Percentiles rank a stretch among this genome's conserved stretches.
Conservation (phyloP, 2,888 invertebrate genomes). For the Alviniconcha strummeri region DNA sequence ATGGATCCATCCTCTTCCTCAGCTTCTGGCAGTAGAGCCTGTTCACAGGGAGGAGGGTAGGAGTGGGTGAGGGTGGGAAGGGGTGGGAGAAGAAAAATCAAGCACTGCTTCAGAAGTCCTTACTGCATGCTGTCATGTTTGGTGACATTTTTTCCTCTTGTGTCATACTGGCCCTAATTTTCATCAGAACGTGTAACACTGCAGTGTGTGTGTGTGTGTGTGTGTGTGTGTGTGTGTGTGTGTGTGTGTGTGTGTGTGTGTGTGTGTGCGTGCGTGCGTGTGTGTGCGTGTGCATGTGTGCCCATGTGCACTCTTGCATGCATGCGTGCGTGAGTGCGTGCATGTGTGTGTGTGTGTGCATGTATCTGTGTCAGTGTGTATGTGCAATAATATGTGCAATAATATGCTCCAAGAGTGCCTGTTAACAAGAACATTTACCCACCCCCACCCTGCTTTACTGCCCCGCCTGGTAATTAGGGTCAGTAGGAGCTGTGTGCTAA, state of each 20-base stretch:
- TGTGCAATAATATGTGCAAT: too few relatives aligned
- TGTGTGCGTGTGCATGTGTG: neutral
- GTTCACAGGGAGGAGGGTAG: neutral
- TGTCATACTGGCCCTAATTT: neutral
- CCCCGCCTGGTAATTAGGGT: too few relatives aligned
- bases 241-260: neutral
- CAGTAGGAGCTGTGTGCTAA: too few relatives aligned
- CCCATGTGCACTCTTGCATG: too few relatives aligned
- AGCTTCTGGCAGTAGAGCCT: neutral
- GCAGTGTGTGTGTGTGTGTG: neutral
- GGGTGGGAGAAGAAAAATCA: neutral
- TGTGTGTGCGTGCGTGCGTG: neutral
- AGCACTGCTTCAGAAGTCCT: too few relatives aligned
- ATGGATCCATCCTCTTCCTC: neutral
- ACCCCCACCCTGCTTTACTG: too few relatives aligned
- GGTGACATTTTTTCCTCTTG: neutral
- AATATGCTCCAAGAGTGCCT: too few relatives aligned
- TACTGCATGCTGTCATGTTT: neutral
- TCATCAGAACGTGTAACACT: neutral
- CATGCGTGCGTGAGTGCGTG: neutral
- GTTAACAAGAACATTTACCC: too few relatives aligned
- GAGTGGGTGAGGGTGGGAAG: neutral
- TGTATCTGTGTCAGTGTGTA: too few relatives aligned
- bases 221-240: neutral
- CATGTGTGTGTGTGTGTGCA: too few relatives aligned